A percentile compares a stretch with the other conserved stretches of the same genome.
Conservation (phyloP, 2,113 vertebrate genomes). For the Hippocampus guttulatus region DNA sequence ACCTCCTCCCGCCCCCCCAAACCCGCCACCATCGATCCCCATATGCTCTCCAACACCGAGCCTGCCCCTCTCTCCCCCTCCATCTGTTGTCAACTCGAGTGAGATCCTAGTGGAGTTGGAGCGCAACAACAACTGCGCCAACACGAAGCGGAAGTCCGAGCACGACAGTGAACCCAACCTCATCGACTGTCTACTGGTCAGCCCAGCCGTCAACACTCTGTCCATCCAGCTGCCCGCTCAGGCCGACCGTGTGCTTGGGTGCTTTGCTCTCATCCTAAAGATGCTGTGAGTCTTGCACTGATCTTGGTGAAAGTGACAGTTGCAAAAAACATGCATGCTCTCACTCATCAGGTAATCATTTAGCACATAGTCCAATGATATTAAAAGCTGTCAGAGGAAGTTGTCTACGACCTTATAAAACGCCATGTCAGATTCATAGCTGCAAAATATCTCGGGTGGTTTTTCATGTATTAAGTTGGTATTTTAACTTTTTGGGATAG, state of each 20-base stretch:
- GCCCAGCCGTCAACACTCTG: conserved; percentile 88
- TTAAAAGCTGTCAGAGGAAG: background rate
- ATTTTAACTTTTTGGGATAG: background rate
- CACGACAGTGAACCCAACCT: conserved; percentile 95
- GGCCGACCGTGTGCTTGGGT: conserved; percentile 91
- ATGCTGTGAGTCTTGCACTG: conserved; percentile 89
- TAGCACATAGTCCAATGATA: background rate
- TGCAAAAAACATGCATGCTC: background rate
- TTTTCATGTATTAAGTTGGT: background rate
- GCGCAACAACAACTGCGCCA: conserved; percentile 88
- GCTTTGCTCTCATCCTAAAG: conserved; percentile 96
- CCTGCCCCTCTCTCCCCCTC: conserved; percentile 74
- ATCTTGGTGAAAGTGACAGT: background rate
- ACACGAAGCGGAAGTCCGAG: conserved; percentile 79
- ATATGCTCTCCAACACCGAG: conserved; percentile 31
- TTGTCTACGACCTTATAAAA: background rate
- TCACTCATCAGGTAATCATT: background rate
- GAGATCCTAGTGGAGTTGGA: conserved; percentile 97
- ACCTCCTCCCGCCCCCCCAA: conserved; percentile 49
- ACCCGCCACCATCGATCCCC: conserved; percentile 56
- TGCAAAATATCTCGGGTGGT: background rate
- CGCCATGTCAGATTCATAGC: background rate
- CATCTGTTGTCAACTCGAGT: conserved; percentile 88
- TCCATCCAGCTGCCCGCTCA: conserved; percentile 96
- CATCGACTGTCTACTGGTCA: conserved; percentile 97